Conservation (phyloP, 2,113 vertebrate genomes). For the Callipepla californica region DNA sequence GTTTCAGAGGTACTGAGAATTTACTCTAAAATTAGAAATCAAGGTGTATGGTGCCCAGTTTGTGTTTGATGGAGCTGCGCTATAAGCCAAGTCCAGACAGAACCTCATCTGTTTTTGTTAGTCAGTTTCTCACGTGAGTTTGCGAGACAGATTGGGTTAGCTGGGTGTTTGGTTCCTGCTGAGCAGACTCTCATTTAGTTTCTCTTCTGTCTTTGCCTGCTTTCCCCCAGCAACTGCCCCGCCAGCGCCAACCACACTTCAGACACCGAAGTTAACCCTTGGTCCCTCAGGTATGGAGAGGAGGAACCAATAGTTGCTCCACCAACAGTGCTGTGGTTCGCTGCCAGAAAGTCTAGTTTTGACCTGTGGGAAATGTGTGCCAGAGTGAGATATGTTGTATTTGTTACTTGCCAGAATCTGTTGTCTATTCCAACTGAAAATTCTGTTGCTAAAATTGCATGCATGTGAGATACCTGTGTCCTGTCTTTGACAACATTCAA, state of each 20-base stretch:
- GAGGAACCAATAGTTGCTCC: background rate
- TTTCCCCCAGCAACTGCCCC: background rate
- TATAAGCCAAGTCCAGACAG: background rate
- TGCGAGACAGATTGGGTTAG: background rate
- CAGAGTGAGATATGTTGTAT: background rate
- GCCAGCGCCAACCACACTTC: background rate
- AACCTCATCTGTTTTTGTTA: background rate
- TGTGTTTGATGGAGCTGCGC: background rate
- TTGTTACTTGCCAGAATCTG: background rate
- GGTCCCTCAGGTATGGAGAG: background rate
- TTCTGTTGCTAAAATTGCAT: background rate
- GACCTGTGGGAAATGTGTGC: background rate
- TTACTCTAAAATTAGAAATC: background rate
- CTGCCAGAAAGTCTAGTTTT: background rate
- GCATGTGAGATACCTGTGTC: background rate
- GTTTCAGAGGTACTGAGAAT: background rate
- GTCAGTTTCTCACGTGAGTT: background rate
- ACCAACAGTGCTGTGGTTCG: background rate
- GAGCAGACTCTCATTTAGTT: background rate
- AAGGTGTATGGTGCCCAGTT: background rate
- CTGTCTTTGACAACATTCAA: background rate
- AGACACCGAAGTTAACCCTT: background rate
- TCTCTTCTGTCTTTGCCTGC: background rate
- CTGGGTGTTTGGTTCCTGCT: background rate
- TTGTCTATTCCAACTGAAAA: background rate